These are phyloP conservation scores for Ophion obscuratus DNA, from an alignment of 2,888 invertebrate species.

Conservation along the genomic window DNA sequence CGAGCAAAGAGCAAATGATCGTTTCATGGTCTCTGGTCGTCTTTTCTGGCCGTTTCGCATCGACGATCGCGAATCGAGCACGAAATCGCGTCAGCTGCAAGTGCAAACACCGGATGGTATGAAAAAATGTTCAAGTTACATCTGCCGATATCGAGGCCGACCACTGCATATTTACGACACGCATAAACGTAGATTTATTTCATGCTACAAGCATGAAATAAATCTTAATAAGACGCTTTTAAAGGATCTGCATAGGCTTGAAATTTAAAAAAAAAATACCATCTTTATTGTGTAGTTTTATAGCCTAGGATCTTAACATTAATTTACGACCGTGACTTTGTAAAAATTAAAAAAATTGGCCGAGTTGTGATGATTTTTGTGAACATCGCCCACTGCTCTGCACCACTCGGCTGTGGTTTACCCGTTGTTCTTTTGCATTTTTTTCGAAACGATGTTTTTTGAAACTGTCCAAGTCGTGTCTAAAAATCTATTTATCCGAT, in stretches of 20 bases:
- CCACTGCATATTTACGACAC: not conserved
- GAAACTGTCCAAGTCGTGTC: no score
- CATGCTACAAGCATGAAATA: no score
- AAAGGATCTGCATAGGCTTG: not conserved
- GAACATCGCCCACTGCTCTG: not conserved
- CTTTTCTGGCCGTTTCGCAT: conserved; percentile 42
- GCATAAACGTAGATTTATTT: conserved; percentile 24
- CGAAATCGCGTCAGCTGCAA: conserved; percentile 60
- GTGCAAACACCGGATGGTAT: conserved; percentile 52
- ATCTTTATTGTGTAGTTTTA: not conserved
- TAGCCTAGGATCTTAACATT: not conserved
- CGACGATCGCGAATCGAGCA: conserved; percentile 23
- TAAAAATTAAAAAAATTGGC: not conserved
- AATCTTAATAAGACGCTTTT: not conserved
- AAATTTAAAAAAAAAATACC: not conserved
- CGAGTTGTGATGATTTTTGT: not conserved
- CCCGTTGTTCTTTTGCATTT: no score
- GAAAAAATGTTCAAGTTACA: conserved; percentile 55
- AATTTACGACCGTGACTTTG: not conserved
- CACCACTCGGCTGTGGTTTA: no score
- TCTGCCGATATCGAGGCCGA: conserved; percentile 51
- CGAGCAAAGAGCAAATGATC: conserved; percentile 35
- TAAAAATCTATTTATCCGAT: no score
- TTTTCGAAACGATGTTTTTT: no score
- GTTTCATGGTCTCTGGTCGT: conserved; percentile 45